Evolutionary conservation across 2,113 vertebrate genomes (phyloP).

Genomic region (Penelope pileata): DNA sequence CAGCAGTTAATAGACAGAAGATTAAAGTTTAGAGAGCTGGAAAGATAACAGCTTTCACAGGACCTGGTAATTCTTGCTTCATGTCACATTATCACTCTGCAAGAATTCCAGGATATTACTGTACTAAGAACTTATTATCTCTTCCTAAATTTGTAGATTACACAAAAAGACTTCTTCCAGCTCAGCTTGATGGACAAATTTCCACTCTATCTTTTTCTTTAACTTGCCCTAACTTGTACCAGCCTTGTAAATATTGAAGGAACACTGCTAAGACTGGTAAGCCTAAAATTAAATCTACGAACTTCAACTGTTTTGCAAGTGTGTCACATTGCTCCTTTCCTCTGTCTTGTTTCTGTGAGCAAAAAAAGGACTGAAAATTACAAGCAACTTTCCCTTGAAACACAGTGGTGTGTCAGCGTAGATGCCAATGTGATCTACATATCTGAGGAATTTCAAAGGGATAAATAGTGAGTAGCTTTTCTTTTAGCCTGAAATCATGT

Average conservation of each 20-base stretch:
- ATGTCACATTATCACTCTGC: conserved; percentile 2
- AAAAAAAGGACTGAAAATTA: background rate
- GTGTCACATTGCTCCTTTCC: background rate
- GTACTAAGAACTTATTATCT: background rate
- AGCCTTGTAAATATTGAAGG: conserved; percentile 53
- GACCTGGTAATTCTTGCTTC: conserved; percentile 34
- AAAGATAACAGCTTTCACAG: conserved; percentile 34
- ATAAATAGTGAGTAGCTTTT: background rate
- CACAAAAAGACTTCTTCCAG: background rate
- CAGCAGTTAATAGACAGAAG: conserved; percentile 19
- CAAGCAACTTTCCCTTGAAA: background rate
- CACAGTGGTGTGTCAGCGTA: background rate
- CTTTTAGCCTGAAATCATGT: background rate
- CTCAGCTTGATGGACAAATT: conserved; percentile 4
- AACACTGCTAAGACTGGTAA: background rate
- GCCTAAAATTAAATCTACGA: conserved; percentile 21
- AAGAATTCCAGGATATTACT: conserved; percentile 5
- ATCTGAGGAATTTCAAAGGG: background rate
- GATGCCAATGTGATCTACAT: background rate
- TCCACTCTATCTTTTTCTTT: background rate
- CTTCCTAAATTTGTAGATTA: background rate
- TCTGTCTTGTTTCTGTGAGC: background rate
- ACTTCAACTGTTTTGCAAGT: background rate
- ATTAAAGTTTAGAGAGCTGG: conserved; percentile 21
- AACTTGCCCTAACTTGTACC: background rate